phyloP scores from a whole-genome alignment of 1,140 invertebrate species.

The Calephelis nemesis region DNA sequence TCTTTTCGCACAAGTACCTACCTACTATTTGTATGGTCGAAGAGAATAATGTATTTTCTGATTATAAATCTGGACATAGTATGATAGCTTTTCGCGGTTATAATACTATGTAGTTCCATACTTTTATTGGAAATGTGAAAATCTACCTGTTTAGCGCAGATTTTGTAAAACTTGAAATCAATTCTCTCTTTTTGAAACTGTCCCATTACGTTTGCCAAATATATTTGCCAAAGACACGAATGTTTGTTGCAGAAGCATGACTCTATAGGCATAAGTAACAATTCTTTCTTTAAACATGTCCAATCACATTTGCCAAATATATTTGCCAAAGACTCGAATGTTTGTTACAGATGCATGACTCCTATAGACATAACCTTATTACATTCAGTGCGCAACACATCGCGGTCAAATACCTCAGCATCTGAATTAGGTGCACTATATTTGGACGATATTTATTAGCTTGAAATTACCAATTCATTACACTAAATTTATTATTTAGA shows the following conservation, averaged over 20 bases:
- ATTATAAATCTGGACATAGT: too few species aligned
- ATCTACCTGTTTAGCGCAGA: too few species aligned
- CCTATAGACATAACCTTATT: conserved; percentile 54
- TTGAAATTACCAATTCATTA: conserved; percentile 50
- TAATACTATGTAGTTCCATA: too few species aligned
- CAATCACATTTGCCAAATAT: conserved; percentile 28
- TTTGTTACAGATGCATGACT: conserved; percentile 23
- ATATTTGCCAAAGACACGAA: conserved; percentile 43
- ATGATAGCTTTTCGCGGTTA: too few species aligned
- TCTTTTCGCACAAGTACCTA: too few species aligned
- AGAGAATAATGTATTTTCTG: too few species aligned
- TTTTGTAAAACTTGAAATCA: too few species aligned
- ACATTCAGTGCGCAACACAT: conserved; percentile 42
- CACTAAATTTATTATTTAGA: conserved; percentile 44
- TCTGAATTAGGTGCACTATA: conserved; percentile 57
- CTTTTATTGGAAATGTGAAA: too few species aligned
- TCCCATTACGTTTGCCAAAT: conserved; percentile 21
- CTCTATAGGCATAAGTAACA: conserved; percentile 49
- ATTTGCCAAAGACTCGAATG: conserved; percentile 40
- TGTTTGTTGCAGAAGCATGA: conserved; percentile 17
- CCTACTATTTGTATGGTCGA: too few species aligned
- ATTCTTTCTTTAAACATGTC: not conserved
- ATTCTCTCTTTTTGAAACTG: not conserved
- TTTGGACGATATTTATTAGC: conserved; percentile 47
- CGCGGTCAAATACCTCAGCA: conserved; percentile 62